Conservation (phyloP, 2,113 vertebrate species). For the Sebastes schlegelii region DNA sequence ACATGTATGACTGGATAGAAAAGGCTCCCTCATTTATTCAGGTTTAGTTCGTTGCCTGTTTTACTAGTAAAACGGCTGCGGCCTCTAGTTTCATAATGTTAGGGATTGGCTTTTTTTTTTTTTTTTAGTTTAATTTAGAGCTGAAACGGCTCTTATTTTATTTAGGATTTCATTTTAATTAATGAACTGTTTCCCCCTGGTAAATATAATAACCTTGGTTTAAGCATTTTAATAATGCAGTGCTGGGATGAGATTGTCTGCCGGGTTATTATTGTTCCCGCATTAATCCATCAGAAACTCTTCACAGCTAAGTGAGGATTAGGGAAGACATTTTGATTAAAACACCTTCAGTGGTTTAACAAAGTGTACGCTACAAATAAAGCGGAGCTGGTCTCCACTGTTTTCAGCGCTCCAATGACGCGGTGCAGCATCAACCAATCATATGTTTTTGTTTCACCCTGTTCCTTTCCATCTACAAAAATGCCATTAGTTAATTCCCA, state of each 20-base stretch:
- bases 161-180: background rate
- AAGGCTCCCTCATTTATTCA: background rate
- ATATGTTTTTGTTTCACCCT: too few relatives aligned
- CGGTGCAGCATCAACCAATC: too few relatives aligned
- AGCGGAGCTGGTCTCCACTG: too few relatives aligned
- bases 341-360: background rate
- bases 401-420: too few relatives aligned
- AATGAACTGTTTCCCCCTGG: background rate
- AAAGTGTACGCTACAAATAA: too few relatives aligned
- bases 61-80: background rate
- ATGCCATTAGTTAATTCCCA: too few relatives aligned
- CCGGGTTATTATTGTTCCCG: background rate
- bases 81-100: background rate
- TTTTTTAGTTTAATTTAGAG: background rate
- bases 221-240: constrained; percentile 1
- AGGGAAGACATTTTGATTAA: background rate
- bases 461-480: too few relatives aligned
- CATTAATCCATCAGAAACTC: background rate
- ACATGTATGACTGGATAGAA: background rate
- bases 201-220: background rate
- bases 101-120: background rate
- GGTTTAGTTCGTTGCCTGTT: background rate
- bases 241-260: background rate
- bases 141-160: background rate
- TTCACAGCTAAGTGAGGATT: background rate